A percentile compares a stretch with the other conserved stretches of the same genome.
phyloP scores from a whole-genome alignment of 2,797 vertebrate genomes.

The Jordanella pulchra region DNA sequence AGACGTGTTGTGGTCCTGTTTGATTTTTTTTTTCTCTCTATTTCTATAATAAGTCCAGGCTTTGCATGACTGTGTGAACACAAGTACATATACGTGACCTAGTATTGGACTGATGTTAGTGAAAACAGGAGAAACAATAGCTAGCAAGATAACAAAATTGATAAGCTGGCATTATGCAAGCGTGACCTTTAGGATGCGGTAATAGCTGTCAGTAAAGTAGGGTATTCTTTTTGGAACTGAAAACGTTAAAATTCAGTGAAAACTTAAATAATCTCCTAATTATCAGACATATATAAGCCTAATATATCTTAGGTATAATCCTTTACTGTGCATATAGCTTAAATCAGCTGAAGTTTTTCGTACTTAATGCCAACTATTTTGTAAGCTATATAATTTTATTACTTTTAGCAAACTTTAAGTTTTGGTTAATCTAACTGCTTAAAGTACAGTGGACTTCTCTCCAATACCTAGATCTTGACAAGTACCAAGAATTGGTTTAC shows the following conservation, averaged over 20 bases:
- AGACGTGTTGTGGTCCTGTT: slow-evolving; percentile 49
- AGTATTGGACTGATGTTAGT: slow-evolving; percentile 32
- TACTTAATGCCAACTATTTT: not conserved
- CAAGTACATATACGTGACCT: slow-evolving; percentile 34
- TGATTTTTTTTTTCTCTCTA: slow-evolving; percentile 34
- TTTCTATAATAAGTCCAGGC: slow-evolving; percentile 59
- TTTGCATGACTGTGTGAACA: slow-evolving; percentile 32
- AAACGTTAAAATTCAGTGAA: not conserved
- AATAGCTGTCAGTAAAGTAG: not conserved
- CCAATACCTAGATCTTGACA: not conserved
- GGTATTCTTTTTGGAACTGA: not conserved
- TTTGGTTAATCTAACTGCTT: not conserved
- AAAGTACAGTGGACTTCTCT: not conserved
- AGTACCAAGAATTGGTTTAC: not conserved
- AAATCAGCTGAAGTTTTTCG: not conserved
- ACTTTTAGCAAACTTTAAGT: not conserved
- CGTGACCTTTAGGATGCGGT: not conserved
- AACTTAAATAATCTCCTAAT: not conserved
- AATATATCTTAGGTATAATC: not conserved
- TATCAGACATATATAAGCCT: not conserved
- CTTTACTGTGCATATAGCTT: no score
- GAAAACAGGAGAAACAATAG: slow-evolving; percentile 7
- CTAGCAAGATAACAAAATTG: not conserved
- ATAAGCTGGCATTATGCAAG: not conserved
- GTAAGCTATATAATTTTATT: not conserved